Percentiles rank a stretch among this genome's conserved stretches.
These are phyloP conservation scores for Neopipo cinnamomea DNA, from an alignment of 2,113 vertebrate genomes.

Conservation along the genomic window DNA sequence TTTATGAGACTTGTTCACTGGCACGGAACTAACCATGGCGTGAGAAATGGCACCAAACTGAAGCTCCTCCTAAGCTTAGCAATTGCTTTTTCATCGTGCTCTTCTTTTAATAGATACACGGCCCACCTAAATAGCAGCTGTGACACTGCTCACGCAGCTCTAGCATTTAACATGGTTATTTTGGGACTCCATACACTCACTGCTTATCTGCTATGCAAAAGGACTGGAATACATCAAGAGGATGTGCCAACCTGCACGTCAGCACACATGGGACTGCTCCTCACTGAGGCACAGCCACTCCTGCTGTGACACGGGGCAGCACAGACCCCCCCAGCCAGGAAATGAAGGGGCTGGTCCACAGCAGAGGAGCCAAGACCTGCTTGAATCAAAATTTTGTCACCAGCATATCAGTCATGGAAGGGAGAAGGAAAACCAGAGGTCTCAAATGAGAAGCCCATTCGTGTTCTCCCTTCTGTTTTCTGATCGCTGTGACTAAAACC, in stretches of 20 bases:
- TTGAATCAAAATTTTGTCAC: neutral
- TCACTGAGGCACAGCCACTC: neutral
- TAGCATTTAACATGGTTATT: slow-evolving; percentile 12
- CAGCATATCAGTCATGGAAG: neutral
- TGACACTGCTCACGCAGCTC: slow-evolving; percentile 9
- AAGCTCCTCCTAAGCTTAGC: neutral
- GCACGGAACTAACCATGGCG: neutral
- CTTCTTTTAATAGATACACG: slow-evolving; percentile 26
- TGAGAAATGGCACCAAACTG: neutral
- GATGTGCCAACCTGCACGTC: neutral
- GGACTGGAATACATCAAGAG: neutral
- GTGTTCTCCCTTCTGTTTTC: neutral
- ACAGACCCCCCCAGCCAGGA: neutral
- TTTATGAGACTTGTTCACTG: neutral
- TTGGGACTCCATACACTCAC: neutral
- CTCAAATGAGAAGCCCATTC: neutral
- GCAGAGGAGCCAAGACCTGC: neutral
- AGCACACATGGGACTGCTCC: neutral
- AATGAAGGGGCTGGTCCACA: neutral
- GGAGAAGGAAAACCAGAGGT: neutral
- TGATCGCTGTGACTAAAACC: neutral
- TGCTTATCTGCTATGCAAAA: neutral
- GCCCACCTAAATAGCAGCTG: slow-evolving; percentile 24
- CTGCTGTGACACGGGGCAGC: slow-evolving; percentile 24
- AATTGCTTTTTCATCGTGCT: neutral